A percentile compares a stretch with the other conserved stretches of the same genome.
phyloP scores from a whole-genome alignment of 1,140 invertebrate genomes.

The Wasmannia auropunctata region DNA sequence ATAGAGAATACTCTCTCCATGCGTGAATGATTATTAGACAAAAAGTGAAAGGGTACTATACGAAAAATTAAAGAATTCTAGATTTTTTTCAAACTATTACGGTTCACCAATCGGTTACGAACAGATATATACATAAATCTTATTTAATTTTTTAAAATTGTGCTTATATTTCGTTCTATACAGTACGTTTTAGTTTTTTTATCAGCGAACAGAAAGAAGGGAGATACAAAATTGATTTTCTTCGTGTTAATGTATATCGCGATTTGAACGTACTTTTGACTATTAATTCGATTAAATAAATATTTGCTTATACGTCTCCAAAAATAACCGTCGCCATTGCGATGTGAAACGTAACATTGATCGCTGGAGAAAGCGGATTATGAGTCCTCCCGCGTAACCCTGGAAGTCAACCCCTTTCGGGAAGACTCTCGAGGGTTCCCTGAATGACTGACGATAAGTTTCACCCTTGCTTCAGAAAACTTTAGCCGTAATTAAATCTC shows the following conservation, averaged over 20 bases:
- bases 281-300: slow-evolving; percentile 35
- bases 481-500: slow-evolving; percentile 41
- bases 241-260: background rate
- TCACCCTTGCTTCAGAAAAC: slow-evolving; percentile 39
- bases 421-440: slow-evolving; percentile 7
- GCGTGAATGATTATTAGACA: slow-evolving; percentile 5
- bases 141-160: background rate
- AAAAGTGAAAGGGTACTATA: slow-evolving; percentile 27
- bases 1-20: background rate
- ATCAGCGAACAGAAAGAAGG: background rate
- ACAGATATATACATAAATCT: background rate
- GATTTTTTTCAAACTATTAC: background rate
- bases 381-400: slow-evolving; percentile 7
- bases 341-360: slow-evolving; percentile 24
- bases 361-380: slow-evolving; percentile 24
- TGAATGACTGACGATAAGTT: slow-evolving; percentile 42
- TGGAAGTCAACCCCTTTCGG: slow-evolving; percentile 16
- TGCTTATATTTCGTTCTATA: background rate
- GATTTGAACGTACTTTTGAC: background rate
- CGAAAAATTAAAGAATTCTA: background rate
- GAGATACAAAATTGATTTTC: background rate
- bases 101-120: background rate
- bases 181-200: background rate
- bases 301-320: background rate
- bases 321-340: slow-evolving; percentile 8